phyloP scores from a whole-genome alignment of 2,113 vertebrate genomes.

The Myanophis thanlyinensis region DNA sequence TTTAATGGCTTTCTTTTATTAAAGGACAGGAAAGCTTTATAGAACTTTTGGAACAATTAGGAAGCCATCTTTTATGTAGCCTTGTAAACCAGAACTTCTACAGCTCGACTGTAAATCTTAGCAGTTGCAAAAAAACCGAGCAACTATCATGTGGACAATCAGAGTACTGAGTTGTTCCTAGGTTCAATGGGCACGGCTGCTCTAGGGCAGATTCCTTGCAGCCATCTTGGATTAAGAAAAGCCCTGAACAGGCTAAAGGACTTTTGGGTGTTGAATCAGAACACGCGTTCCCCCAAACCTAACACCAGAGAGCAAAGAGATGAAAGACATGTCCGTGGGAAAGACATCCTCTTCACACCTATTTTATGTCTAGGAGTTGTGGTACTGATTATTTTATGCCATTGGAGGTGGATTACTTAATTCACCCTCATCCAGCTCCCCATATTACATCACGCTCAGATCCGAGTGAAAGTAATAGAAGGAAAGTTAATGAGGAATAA shows the following conservation, averaged over 20 bases:
- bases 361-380: not conserved
- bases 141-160: not conserved
- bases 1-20: constrained; percentile 56
- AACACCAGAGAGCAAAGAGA: not conserved
- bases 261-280: no score
- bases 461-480: not conserved
- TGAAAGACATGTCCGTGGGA: not conserved
- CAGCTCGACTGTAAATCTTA: constrained; percentile 21
- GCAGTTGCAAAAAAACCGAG: not conserved
- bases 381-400: not conserved
- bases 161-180: not conserved
- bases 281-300: not conserved
- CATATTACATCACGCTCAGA: not conserved
- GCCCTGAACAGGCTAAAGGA: not conserved
- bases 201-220: not conserved
- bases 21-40: not conserved
- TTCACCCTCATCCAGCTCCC: not conserved
- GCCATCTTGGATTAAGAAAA: not conserved
- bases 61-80: not conserved
- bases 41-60: constrained; percentile 9
- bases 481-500: not conserved
- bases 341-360: not conserved
- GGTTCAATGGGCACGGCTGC: not conserved
- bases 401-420: not conserved
- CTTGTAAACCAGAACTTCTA: not conserved